Base-by-base conservation (phyloP, 92 coral and sea anemone genomes). In the Galaxea fascicularis region DNA sequence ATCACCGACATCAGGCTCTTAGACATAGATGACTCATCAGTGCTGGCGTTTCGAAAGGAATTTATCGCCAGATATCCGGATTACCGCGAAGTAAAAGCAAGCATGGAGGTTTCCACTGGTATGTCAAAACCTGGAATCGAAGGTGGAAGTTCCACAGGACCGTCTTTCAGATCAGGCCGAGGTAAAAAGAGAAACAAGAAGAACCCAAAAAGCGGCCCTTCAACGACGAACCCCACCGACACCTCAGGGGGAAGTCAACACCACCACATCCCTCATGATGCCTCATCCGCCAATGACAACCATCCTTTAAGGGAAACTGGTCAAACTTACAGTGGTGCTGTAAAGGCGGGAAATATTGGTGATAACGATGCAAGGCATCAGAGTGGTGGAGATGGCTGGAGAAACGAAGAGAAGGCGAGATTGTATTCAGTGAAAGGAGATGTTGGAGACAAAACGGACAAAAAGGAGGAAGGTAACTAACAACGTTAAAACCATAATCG, bases 1-100 rank as follows among this genome's bases (percentile, higher is more conserved):
- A 69, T 93, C 24, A 72, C 69, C 7, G 93, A 93, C 49, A 70
- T 93, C 25, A 82, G 92, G n/a, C 88, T 93, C 35, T 90, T 93
- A 24, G 89, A 88, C 65, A 89, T 47, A 57, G 93, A 93, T 64
- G 73, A 57, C 3, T 14, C 28, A 53, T 82, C 94, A 0, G 87
- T 73, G 6, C 73, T 70, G 26, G 89, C 56, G 4, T 93, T 91
- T 47, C 76, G 57, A 39, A 67, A 51, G 27, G 93, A 91, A 65
- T 88, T 91, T 46, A 82, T 41, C 35, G 15, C 18, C 6, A 58
- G 94, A 71, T 91, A 88, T 83, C 87, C 82, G 0, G 18, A 65
- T n/a, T 14, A 65, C 29, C 27, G 13, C 4, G 65, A 17, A 4
- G 20, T 1, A 51, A 7, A 70, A 17, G 4, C 11, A 0, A 4